A percentile compares a stretch with the other conserved stretches of the same genome.
Conservation (phyloP, 2,888 invertebrate genomes). For the Acrocyrtus sp. region DNA sequence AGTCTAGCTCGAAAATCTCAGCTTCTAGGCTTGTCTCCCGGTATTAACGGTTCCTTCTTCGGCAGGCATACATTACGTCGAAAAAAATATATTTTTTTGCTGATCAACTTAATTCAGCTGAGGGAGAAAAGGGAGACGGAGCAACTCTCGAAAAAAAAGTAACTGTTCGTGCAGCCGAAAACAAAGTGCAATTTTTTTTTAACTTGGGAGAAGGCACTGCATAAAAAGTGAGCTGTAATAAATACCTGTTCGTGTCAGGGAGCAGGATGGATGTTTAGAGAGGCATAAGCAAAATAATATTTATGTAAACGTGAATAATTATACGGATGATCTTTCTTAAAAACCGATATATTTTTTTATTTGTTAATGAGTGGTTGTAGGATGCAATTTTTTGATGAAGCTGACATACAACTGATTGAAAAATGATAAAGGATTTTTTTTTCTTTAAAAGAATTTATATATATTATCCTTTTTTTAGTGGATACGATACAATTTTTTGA, state of each 20-base stretch:
- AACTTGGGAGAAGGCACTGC: no score
- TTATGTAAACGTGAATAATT: neutral
- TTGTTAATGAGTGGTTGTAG: no score
- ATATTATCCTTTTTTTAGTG: no score
- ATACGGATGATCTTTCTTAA: no score
- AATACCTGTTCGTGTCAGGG: neutral
- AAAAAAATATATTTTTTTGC: conserved; percentile 3
- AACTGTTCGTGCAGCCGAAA: conserved; percentile 15
- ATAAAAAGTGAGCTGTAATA: neutral
- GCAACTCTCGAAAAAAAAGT: conserved; percentile 14
- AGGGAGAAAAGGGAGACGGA: neutral
- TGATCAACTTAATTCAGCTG: conserved; percentile 39
- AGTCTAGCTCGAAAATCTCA: no score
- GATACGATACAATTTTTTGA: no score
- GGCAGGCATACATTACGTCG: conserved; percentile 2
- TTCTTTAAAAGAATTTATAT: no score
- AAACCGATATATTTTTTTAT: no score
- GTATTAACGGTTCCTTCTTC: conserved; percentile 33
- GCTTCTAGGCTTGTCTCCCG: conserved; percentile 36
- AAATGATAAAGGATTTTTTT: no score
- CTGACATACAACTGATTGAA: no score
- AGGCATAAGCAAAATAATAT: neutral
- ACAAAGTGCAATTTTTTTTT: no score
- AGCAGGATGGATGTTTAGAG: neutral
- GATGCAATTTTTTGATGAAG: no score